phyloP scores from a whole-genome alignment of 2,113 vertebrate species.

The Phodopus roborovskii region DNA sequence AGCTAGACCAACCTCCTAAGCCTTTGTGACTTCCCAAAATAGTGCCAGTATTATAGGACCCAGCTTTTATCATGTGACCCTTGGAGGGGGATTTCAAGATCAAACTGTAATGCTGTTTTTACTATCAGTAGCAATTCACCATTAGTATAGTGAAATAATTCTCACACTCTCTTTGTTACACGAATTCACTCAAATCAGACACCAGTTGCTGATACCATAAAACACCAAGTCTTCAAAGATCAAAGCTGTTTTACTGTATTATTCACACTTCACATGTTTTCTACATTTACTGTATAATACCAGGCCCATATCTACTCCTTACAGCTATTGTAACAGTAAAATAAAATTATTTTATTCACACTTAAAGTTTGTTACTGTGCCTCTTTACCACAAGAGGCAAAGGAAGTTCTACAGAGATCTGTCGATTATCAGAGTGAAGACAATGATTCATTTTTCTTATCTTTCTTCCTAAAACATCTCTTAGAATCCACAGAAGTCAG shows the following conservation, averaged over 20 bases:
- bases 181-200: not conserved
- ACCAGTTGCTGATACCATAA: not conserved
- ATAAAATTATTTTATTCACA: not conserved
- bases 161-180: not conserved
- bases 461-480: not conserved
- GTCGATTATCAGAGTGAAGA: not conserved
- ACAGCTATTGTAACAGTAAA: not conserved
- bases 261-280: not conserved
- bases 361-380: not conserved
- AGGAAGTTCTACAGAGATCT: not conserved
- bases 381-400: not conserved
- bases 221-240: not conserved
- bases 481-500: not conserved
- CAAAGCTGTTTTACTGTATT: not conserved
- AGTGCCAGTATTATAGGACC: not conserved
- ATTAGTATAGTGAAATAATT: not conserved
- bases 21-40: not conserved
- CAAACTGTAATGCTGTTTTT: too few species aligned
- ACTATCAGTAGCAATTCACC: too few species aligned
- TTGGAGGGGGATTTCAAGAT: not conserved
- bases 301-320: not conserved
- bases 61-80: not conserved
- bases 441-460: not conserved
- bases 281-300: not conserved
- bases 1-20: not conserved